Conservation (phyloP, 2,797 vertebrate species). For the Stomatorhinus walkeri region DNA sequence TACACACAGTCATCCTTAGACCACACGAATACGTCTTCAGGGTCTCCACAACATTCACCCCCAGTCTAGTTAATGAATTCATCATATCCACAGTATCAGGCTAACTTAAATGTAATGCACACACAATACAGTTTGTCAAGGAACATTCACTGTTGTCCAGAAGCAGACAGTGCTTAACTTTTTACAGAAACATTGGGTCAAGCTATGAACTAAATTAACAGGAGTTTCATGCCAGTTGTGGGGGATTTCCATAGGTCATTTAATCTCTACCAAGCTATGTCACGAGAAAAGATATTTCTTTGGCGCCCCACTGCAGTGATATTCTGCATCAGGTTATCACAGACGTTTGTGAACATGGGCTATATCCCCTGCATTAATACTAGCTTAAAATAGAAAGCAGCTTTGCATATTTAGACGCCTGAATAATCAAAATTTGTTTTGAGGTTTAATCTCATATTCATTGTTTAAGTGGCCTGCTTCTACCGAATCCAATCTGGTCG, state of each 20-base stretch:
- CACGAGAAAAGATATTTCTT: neutral
- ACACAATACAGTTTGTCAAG: neutral
- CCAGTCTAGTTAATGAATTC: neutral
- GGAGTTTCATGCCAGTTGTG: neutral
- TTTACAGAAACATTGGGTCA: neutral
- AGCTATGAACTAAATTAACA: neutral
- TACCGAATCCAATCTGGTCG: neutral
- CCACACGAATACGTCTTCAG: neutral
- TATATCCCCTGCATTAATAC: neutral
- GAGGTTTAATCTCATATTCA: neutral
- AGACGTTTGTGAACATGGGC: neutral
- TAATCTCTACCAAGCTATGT: neutral
- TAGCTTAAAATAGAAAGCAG: neutral
- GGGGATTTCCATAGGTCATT: neutral
- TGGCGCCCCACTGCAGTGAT: neutral
- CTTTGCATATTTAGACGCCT: neutral
- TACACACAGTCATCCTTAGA: neutral
- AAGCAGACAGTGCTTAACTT: neutral
- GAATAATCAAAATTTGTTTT: neutral
- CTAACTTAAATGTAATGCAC: neutral
- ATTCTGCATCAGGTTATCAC: neutral
- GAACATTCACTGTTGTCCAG: neutral
- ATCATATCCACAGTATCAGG: neutral
- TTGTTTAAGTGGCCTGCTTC: neutral
- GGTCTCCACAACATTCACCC: neutral